Evolutionary conservation across 2,797 vertebrate species (phyloP), one percentile per base, ranked within the genome.

Genomic region (Acrocephalus scirpaceus): DNA sequence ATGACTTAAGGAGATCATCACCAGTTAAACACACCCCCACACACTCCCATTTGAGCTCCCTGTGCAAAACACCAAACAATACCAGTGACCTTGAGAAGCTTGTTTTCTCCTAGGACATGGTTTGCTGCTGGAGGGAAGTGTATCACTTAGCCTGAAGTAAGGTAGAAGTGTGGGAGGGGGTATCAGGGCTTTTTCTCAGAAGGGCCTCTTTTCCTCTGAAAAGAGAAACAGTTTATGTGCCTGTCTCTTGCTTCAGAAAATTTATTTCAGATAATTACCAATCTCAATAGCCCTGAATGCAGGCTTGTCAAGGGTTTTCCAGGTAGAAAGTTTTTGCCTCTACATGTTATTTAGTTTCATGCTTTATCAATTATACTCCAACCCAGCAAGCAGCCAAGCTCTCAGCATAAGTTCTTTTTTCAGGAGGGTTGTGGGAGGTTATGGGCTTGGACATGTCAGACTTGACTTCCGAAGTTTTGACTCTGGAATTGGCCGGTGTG

Each of bases 101-200:
- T 92, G 21, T 92, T 88, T 88, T 91, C 67, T 90, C 70, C 44
- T 66, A 34, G 57, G 78, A 85, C 61, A 72, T 23, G 38, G 58
- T 80, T 86, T 92, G 77, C 48, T 85, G 47, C 54, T 94, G 44
- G 18, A 93, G 73, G 65, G 58, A 96, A 95, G n/a, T 73, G 53
- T 72, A 58, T 61, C 60, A 65, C 58, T 84, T 94, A 90, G 89
- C 70, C 83, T 62, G 53, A 87, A 95, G 65, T 77, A 81, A 95
- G 66, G 73, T 70, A 90, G 92, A 70, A 84, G 26, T 85, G 42
- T 88, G 89, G 70, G n/a, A 69, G 20, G 4, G 9, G 34, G 60
- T 54, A 91, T 23, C 36, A 66, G 27, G 25, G 17, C 32, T 91
- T 90, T 20, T 91, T 79, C 62, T 94, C 58, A 57, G 13, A 92